Conservation (phyloP, 2,888 invertebrate genomes). For the Mimumesa dahlbomi region DNA sequence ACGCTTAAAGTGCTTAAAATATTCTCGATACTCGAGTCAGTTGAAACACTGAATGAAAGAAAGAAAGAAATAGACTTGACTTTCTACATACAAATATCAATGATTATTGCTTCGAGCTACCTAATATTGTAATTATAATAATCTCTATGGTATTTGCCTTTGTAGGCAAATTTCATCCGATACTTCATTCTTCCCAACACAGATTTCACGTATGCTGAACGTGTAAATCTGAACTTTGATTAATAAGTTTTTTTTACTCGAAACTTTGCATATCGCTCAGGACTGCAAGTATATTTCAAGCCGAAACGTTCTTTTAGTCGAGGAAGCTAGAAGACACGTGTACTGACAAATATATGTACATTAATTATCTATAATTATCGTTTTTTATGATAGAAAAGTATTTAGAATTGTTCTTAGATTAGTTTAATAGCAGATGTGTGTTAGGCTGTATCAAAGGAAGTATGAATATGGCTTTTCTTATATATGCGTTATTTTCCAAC, state of each 20-base stretch:
- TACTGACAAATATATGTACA: slow-evolving; percentile 5
- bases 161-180: too few relatives aligned
- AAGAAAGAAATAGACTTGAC: too few relatives aligned
- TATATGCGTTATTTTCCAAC: slow-evolving; percentile 2
- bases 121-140: too few relatives aligned
- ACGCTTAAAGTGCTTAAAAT: too few relatives aligned
- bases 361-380: slow-evolving; percentile 6
- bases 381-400: slow-evolving; percentile 15
- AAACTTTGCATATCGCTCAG: background rate
- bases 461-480: slow-evolving; percentile 4
- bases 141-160: too few relatives aligned
- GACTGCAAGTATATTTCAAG: background rate
- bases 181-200: too few relatives aligned
- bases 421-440: slow-evolving; percentile 21
- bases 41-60: too few relatives aligned
- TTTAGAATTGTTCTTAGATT: slow-evolving; percentile 36
- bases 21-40: too few relatives aligned
- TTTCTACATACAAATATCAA: too few relatives aligned
- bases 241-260: background rate
- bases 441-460: slow-evolving; percentile 16
- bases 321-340: background rate
- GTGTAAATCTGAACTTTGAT: slow-evolving; percentile 3
- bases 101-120: too few relatives aligned
- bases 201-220: background rate
- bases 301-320: background rate